Conservation (phyloP, 2,113 vertebrate species). For the Poeciliopsis occidentalis region DNA sequence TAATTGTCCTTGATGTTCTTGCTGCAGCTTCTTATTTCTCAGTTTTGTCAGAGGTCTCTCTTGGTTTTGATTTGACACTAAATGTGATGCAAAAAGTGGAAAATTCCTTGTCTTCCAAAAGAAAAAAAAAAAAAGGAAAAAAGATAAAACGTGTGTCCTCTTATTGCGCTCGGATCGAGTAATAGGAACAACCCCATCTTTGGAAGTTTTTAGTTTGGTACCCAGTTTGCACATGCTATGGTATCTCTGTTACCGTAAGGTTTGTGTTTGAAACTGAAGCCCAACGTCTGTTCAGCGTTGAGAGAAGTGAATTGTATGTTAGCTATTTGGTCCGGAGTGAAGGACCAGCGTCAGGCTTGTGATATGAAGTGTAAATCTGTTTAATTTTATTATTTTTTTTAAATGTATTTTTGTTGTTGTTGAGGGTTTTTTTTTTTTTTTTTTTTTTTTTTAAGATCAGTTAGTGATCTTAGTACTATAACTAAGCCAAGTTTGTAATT, state of each 20-base stretch:
- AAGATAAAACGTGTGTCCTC: conserved; percentile 47
- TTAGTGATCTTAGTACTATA: conserved; percentile 94
- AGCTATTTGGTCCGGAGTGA: conserved; percentile 80
- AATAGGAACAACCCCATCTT: conserved; percentile 78
- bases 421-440: conserved; percentile 31
- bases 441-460: conserved; percentile 86
- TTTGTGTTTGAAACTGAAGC: conserved; percentile 75
- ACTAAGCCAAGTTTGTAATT: conserved; percentile 99
- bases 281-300: conserved; percentile 76
- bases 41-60: conserved; percentile 68
- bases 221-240: conserved; percentile 79
- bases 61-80: conserved; percentile 83
- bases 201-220: conserved; percentile 76
- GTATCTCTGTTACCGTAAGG: conserved; percentile 76
- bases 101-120: conserved; percentile 89
- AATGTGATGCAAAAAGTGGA: conserved; percentile 84
- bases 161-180: conserved; percentile 75
- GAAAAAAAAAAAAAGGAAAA: conserved; percentile 41
- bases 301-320: conserved; percentile 79
- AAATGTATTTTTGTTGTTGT: conserved; percentile 69
- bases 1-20: conserved; percentile 72
- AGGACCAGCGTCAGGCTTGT: conserved; percentile 86
- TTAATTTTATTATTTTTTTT: conserved; percentile 68
- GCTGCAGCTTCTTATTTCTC: conserved; percentile 74
- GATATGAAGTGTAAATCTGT: conserved; percentile 92